Conservation (phyloP, 2,888 invertebrate species). For the Andrena flavipes region DNA sequence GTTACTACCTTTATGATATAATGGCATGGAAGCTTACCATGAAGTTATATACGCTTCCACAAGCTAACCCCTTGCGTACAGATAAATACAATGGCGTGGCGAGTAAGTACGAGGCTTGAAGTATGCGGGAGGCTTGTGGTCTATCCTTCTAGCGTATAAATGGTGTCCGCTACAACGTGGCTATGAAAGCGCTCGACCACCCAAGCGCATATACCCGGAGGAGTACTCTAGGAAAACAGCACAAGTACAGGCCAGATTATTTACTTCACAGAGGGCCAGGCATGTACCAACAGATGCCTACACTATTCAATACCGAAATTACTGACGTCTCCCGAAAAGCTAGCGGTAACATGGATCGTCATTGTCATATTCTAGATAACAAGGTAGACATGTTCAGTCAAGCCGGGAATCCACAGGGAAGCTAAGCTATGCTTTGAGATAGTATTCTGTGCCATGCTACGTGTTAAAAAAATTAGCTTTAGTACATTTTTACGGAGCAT, state of each 20-base stretch:
- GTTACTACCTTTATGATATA: slow-evolving; percentile 74
- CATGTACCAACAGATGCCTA: slow-evolving; percentile 30
- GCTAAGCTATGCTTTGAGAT: no score
- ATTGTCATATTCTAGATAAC: not conserved
- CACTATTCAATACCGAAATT: slow-evolving; percentile 35
- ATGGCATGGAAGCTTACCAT: slow-evolving; percentile 62
- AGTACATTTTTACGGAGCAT: no score
- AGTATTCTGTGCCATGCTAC: no score
- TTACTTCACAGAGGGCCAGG: slow-evolving; percentile 38
- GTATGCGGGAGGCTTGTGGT: slow-evolving; percentile 62
- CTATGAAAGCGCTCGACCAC: slow-evolving; percentile 59
- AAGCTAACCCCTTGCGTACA: slow-evolving; percentile 31
- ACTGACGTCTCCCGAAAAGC: slow-evolving; percentile 3
- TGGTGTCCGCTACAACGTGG: slow-evolving; percentile 32
- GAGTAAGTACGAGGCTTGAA: slow-evolving; percentile 31
- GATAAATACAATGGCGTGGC: slow-evolving; percentile 36
- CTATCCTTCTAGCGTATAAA: slow-evolving; percentile 51
- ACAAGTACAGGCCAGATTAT: slow-evolving; percentile 34
- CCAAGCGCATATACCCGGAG: slow-evolving; percentile 56
- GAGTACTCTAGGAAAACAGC: slow-evolving; percentile 49
- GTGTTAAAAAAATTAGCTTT: no score
- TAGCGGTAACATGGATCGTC: not conserved
- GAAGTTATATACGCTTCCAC: slow-evolving; percentile 39
- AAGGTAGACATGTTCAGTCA: no score
- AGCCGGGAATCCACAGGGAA: no score